Base-by-base conservation (phyloP, 2,113 vertebrate genomes). In the Dasyornis broadbenti region DNA sequence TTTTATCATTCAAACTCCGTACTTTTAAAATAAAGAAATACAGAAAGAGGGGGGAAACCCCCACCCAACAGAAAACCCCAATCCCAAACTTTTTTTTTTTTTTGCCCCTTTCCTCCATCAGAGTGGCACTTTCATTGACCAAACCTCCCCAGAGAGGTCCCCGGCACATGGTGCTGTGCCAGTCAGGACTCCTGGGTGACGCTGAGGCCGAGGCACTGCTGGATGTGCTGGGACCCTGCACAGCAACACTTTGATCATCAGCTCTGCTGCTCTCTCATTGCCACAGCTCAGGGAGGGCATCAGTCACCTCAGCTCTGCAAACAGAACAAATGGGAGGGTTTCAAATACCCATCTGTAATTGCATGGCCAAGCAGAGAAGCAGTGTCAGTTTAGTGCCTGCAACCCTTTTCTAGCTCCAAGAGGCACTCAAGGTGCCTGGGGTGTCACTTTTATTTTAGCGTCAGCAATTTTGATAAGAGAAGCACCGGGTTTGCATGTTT, bases 111-210 rank as follows among this genome's bases (percentile, higher is more conserved):
- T 26, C 9, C 3, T 49, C 15, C n/a, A 19, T 30, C 23, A 35
- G 3, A 50, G 40, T 6, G 42, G 14, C 15, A 3, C 27, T 69
- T 79, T 9, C 3, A 8, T 5, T 53, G 71, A 13, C 7, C 35
- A 39, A 26, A 19, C 15, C 23, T 37, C 19, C 33, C 18, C 13
- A 15, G 20, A 63, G 40, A 7, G 39, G 15, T 15, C 15, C 13
- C 26, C 13, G 10, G 13, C 15, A 19, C 22, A 0, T 2, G 4
- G 3, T n/a, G 68, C 11, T 20, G 31, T 44, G 40, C 44, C n/a
- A 39, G 1, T 12, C 18, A 50, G 56, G 39, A 3, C 18, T 42
- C 5, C 39, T 22, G 13, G 6, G 68, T 40, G 44, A 4, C 42
- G 17, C 8, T 15, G 35, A n/a, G 44, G 18, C 24, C 10, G 19